These are phyloP conservation scores for Agrypnus murinus DNA, from an alignment of 2,888 invertebrate genomes.

Conservation along the genomic window DNA sequence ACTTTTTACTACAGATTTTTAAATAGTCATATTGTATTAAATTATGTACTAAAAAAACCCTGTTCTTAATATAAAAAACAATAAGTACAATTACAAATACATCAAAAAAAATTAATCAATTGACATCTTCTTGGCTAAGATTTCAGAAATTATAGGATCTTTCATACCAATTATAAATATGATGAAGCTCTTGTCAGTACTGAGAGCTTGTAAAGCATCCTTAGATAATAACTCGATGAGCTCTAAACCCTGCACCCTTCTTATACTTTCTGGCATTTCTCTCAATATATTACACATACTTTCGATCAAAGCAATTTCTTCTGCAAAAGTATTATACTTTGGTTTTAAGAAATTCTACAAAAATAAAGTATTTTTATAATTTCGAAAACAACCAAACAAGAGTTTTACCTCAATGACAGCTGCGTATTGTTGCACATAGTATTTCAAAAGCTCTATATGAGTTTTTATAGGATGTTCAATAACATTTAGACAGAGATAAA, in stretches of 20 bases:
- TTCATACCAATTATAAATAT: conserved; percentile 60
- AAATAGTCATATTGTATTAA: too few species aligned
- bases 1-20: too few species aligned
- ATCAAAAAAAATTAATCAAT: too few species aligned
- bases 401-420: conserved; percentile 63
- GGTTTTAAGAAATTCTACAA: conserved; percentile 51
- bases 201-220: conserved; percentile 60
- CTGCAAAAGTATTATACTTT: conserved; percentile 49
- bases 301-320: conserved; percentile 59
- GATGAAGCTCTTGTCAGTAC: conserved; percentile 63
- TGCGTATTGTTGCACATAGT: conserved; percentile 63
- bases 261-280: conserved; percentile 60
- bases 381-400: too few species aligned
- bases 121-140: conserved; percentile 60
- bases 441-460: conserved; percentile 58
- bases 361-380: conserved; percentile 46
- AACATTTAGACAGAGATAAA: too few species aligned
- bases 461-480: not conserved
- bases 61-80: too few species aligned
- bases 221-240: conserved; percentile 63
- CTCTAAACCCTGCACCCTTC: conserved; percentile 62
- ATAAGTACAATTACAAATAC: too few species aligned
- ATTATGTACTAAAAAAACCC: too few species aligned
- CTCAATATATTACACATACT: conserved; percentile 62
- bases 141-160: conserved; percentile 61